Conservation (phyloP, 2,113 vertebrate genomes). For the Aplodontia rufa region DNA sequence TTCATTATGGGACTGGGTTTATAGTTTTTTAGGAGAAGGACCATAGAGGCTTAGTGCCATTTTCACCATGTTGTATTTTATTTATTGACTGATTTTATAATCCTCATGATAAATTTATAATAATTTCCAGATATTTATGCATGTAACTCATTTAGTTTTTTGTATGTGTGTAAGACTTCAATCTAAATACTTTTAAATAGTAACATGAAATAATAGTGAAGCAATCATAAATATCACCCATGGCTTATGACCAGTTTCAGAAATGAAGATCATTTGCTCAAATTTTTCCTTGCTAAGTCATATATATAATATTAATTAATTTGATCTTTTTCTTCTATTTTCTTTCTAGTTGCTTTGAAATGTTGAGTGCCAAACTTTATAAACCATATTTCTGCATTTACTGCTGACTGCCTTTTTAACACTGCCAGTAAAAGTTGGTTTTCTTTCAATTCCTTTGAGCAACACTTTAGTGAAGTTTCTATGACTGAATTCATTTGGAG, state of each 20-base stretch:
- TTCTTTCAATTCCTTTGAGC: neutral
- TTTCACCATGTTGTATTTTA: neutral
- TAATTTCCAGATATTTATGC: neutral
- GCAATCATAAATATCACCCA: neutral
- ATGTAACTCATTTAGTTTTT: neutral
- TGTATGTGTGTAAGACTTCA: neutral
- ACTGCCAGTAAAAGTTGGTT: neutral
- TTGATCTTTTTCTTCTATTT: neutral
- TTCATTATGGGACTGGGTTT: neutral
- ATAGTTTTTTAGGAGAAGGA: neutral
- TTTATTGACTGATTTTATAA: neutral
- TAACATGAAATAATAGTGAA: neutral
- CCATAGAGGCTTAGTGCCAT: neutral
- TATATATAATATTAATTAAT: neutral
- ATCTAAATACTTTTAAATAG: constrained; percentile 11
- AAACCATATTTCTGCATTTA: neutral
- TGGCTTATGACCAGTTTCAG: neutral
- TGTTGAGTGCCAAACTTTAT: neutral
- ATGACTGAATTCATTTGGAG: neutral
- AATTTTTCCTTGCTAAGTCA: neutral
- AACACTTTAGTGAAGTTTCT: neutral
- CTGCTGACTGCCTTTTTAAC: neutral
- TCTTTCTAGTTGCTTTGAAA: neutral
- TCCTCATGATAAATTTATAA: neutral
- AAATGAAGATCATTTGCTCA: neutral